phyloP scores from a whole-genome alignment of 2,888 invertebrate species.

The Hesperia comma region DNA sequence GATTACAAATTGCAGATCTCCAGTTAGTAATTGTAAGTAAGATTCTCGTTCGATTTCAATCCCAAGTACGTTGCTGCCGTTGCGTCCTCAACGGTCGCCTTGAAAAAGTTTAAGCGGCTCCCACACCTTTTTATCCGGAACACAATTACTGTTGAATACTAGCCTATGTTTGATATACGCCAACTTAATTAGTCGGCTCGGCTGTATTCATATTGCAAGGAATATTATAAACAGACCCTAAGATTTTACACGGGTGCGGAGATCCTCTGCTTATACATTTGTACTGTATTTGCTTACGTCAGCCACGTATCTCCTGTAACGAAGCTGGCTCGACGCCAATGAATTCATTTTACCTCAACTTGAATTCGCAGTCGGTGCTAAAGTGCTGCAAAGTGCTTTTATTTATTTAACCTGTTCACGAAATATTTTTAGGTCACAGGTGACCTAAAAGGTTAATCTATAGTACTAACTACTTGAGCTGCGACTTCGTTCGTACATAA shows the following conservation, averaged over 20 bases:
- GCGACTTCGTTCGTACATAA: background rate
- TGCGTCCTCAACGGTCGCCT: no score
- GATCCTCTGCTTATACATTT: background rate
- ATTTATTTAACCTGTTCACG: constrained; percentile 21
- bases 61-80: no score
- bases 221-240: background rate
- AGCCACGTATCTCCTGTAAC: constrained; percentile 20
- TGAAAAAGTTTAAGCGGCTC: no score
- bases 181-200: no score
- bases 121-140: no score
- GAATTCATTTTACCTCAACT: constrained; percentile 23
- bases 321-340: constrained; percentile 18
- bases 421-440: constrained; percentile 21
- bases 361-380: constrained; percentile 17
- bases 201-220: background rate
- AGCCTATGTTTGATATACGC: no score
- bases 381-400: constrained; percentile 9
- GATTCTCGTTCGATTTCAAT: no score
- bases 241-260: background rate
- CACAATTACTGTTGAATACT: no score
- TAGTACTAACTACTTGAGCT: background rate
- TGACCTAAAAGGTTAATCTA: background rate
- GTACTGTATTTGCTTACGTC: constrained; percentile 10
- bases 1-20: no score
- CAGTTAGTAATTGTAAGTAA: no score